Evolutionary conservation across 2,888 invertebrate species (phyloP), one percentile per base, ranked within the genome.

Genomic region (Sminthurides aquaticus): DNA sequence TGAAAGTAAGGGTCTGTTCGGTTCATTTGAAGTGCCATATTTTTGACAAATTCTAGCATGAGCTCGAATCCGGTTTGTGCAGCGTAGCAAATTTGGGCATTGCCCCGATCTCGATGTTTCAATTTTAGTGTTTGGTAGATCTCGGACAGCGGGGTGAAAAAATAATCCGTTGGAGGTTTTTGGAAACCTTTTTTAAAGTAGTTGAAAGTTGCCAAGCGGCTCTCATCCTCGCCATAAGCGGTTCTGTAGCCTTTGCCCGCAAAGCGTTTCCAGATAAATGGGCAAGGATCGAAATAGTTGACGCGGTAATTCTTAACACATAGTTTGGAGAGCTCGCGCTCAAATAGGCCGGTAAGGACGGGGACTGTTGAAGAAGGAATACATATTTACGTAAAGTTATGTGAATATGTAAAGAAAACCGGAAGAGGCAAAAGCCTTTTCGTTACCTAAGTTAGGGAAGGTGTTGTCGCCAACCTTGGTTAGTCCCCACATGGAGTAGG

Each of bases 381-480:
- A n/a, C n/a, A n/a, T n/a, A n/a, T n/a, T n/a, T n/a, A n/a, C n/a
- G n/a, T n/a, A n/a, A n/a, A n/a, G n/a, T n/a, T n/a, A n/a, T n/a
- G n/a, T n/a, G n/a, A n/a, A n/a, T n/a, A n/a, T n/a, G n/a, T n/a
- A n/a, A n/a, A n/a, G n/a, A n/a, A n/a, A n/a, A n/a, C n/a, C n/a
- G n/a, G n/a, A n/a, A n/a, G n/a, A n/a, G n/a, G n/a, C n/a, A n/a
- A n/a, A n/a, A n/a, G n/a, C n/a, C 20, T 43, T 15, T 20, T 54
- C 1, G 1, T 63, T 29, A 58, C 63, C 60, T 66, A 96, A 78
- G 78, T 96, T 96, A 0, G 93, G 92, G 77, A 90, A 94, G 0
- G 95, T 94, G 78, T 95, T 96, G 78, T 96, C 95, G 2, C 87
- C 96, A 8, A 96, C 89, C 82, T 95, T 96, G 77, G 90, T 93